These are phyloP conservation scores for Lissonota sp. DNA, from an alignment of 2,888 invertebrate species.

Conservation along the genomic window DNA sequence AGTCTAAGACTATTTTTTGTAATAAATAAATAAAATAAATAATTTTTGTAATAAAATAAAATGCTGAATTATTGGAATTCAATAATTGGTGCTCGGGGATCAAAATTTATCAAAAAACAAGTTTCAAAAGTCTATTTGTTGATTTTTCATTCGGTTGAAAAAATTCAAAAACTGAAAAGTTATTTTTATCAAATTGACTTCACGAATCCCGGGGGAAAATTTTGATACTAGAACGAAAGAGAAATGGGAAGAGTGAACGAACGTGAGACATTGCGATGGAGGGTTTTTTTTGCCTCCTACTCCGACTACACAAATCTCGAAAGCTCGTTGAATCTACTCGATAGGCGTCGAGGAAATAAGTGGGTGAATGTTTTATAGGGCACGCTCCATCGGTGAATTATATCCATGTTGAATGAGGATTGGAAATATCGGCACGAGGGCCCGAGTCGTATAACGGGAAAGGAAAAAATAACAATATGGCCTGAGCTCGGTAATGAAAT, in stretches of 20 bases:
- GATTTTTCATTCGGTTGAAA: too few relatives aligned
- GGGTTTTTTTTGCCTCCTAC: not conserved
- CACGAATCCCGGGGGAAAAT: too few relatives aligned
- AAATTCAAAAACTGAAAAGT: not conserved
- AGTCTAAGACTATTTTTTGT: too few relatives aligned
- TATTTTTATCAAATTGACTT: not conserved
- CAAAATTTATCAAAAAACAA: too few relatives aligned
- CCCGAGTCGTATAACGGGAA: conserved; percentile 12
- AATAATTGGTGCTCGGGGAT: too few relatives aligned
- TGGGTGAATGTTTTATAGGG: conserved; percentile 43
- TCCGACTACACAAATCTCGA: conserved; percentile 7
- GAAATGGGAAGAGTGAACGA: conserved; percentile 5
- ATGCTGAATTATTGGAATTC: too few relatives aligned
- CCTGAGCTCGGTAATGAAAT: conserved; percentile 55
- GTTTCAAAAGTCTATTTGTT: too few relatives aligned
- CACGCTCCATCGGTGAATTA: conserved; percentile 28
- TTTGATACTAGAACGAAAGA: not conserved
- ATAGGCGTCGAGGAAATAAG: conserved; percentile 13
- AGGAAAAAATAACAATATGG: conserved; percentile 19
- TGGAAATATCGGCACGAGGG: conserved; percentile 12
- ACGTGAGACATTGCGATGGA: not conserved
- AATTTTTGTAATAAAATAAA: too few relatives aligned
- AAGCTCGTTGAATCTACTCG: conserved; percentile 31
- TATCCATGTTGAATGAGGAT: conserved; percentile 29
- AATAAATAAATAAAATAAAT: too few relatives aligned